Evolutionary conservation across 2,113 vertebrate species (phyloP).

Genomic region (Plotosus lineatus): DNA sequence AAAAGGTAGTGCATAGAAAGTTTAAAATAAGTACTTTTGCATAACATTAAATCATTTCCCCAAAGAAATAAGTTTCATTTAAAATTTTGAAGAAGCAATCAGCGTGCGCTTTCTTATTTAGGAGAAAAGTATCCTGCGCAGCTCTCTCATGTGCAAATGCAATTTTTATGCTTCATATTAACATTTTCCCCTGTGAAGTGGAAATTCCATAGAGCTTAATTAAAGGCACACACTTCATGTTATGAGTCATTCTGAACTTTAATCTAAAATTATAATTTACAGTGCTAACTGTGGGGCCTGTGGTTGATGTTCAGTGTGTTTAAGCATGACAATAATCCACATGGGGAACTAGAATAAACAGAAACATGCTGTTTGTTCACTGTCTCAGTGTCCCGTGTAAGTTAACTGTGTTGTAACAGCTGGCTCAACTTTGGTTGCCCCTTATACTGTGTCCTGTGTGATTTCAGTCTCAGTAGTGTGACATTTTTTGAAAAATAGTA

Average conservation of each 20-base stretch:
- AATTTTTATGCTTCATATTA: background rate
- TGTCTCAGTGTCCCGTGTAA: slow-evolving; percentile 2
- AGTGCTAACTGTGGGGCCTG: background rate
- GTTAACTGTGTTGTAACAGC: slow-evolving; percentile 15
- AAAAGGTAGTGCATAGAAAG: background rate
- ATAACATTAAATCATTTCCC: background rate
- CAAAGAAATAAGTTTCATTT: background rate
- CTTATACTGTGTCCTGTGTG: background rate
- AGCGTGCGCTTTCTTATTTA: background rate
- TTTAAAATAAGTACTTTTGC: background rate
- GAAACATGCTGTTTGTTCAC: slow-evolving; percentile 13
- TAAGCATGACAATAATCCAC: background rate
- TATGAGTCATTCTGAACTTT: background rate
- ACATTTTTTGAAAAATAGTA: too few species aligned
- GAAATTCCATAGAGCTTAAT: background rate
- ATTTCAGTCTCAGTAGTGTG: background rate
- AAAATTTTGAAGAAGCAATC: background rate
- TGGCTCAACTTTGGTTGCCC: background rate
- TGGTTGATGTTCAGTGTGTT: background rate
- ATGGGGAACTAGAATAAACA: background rate
- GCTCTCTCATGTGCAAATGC: background rate
- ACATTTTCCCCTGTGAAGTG: background rate
- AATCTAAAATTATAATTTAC: background rate
- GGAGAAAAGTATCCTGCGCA: background rate
- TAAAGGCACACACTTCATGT: background rate